These are phyloP conservation scores for Cosmorhoe ocellata DNA, from an alignment of 2,888 invertebrate species.

Conservation along the genomic window DNA sequence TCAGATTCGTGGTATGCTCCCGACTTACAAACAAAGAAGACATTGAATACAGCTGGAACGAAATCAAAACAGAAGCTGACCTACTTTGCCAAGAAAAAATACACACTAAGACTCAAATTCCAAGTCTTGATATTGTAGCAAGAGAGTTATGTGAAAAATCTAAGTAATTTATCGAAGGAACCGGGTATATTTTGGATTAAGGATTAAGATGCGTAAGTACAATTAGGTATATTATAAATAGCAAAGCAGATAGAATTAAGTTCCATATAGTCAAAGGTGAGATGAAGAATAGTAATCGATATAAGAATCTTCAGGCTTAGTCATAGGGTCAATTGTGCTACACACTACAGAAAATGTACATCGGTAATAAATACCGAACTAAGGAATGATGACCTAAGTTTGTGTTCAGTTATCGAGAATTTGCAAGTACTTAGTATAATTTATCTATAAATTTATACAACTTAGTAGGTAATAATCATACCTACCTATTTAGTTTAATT, in stretches of 20 bases:
- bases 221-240: neutral
- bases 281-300: neutral
- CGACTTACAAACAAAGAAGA: conserved; percentile 86
- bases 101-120: conserved; percentile 54
- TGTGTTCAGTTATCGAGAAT: no score
- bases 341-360: no score
- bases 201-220: no score
- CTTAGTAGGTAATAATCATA: no score
- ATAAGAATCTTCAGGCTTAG: neutral
- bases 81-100: conserved; percentile 49
- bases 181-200: no score
- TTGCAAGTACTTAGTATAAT: neutral
- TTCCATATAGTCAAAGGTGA: conserved; percentile 14
- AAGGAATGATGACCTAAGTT: no score
- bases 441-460: no score
- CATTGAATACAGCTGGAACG: conserved; percentile 87
- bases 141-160: conserved; percentile 64
- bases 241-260: neutral
- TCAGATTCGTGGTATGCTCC: conserved; percentile 93
- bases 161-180: conserved; percentile 43
- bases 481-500: neutral
- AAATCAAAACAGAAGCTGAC: conserved; percentile 84
- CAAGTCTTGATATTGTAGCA: conserved; percentile 59
- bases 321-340: neutral
- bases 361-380: no score